A percentile compares a stretch with the other conserved stretches of the same genome.
Conservation (phyloP, 2,888 invertebrate species). For the Smittia aterrima region DNA sequence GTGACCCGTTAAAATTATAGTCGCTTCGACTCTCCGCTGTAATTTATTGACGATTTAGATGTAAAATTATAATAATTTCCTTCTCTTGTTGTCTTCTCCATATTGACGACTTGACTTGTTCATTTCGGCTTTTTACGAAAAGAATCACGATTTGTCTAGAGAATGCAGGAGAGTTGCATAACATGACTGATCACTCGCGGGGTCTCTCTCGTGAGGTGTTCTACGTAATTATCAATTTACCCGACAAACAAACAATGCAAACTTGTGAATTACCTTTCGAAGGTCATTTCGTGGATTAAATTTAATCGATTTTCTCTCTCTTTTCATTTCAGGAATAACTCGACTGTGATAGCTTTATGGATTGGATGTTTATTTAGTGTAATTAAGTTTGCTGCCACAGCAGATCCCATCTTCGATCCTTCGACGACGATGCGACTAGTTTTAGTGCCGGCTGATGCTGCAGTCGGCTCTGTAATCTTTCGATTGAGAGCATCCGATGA, state of each 20-base stretch:
- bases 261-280: too few relatives aligned
- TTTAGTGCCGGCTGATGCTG: conserved; percentile 78
- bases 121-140: background rate
- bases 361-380: conserved; percentile 35
- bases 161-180: background rate
- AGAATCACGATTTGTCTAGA: background rate
- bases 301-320: background rate
- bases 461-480: conserved; percentile 81
- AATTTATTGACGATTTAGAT: conserved; percentile 9
- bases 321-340: conserved; percentile 24
- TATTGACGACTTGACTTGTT: background rate
- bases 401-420: conserved; percentile 81
- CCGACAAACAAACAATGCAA: background rate
- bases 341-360: conserved; percentile 40
- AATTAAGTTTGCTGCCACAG: conserved; percentile 46
- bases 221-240: background rate
- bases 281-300: too few relatives aligned
- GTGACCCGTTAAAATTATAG: conserved; percentile 11
- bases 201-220: background rate
- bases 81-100: background rate
- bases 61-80: conserved; percentile 23
- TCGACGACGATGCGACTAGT: conserved; percentile 79
- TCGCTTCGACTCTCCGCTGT: background rate
- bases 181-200: background rate
- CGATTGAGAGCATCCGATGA: conserved; percentile 83